phyloP scores from a whole-genome alignment of 2,113 vertebrate genomes.

The Zosterops japonicus region DNA sequence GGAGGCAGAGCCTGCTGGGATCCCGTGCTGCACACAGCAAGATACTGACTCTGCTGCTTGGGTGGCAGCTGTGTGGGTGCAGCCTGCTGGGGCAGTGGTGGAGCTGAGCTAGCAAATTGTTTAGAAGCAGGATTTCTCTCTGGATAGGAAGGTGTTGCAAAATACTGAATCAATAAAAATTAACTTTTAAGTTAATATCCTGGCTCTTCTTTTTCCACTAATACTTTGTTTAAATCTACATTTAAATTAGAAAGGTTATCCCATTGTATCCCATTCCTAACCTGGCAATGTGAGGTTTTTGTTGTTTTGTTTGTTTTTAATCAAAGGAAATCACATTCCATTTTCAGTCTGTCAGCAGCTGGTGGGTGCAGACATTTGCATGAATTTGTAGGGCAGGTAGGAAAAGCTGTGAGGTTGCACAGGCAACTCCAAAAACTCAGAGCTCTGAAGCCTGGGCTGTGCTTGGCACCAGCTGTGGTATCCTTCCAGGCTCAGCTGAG shows the following conservation, averaged over 20 bases:
- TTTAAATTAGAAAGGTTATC: neutral
- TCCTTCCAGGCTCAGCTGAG: neutral
- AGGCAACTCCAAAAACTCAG: neutral
- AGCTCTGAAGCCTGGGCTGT: neutral
- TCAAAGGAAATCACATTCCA: neutral
- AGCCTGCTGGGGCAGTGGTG: neutral
- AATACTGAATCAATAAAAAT: neutral
- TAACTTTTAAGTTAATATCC: neutral
- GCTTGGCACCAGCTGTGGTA: neutral
- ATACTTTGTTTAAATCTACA: neutral
- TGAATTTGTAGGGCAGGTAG: neutral
- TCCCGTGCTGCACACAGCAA: neutral
- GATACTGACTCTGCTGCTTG: neutral
- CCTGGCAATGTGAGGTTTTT: accelerated
- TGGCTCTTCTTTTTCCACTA: neutral
- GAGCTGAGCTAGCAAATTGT: neutral
- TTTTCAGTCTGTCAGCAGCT: neutral
- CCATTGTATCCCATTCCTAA: neutral
- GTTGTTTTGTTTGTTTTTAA: neutral
- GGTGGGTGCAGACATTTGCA: neutral
- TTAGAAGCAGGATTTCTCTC: neutral
- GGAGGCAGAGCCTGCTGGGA: neutral
- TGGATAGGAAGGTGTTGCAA: neutral
- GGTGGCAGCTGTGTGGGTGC: neutral
- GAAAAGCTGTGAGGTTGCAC: neutral